These are phyloP conservation scores for Monarcha castaneiventris DNA, from an alignment of 2,113 vertebrate species.

Conservation along the genomic window DNA sequence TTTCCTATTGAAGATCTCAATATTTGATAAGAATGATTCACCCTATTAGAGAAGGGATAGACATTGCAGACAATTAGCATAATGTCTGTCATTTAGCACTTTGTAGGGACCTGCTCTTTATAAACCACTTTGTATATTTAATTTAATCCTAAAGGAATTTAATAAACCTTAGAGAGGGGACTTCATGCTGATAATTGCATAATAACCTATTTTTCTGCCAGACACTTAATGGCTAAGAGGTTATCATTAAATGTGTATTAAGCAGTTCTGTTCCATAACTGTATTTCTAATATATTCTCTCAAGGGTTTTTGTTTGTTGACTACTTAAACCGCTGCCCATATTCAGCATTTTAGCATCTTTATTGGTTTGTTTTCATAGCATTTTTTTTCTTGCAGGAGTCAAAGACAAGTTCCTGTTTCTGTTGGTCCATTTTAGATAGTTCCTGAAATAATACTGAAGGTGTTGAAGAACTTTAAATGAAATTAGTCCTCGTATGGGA, in stretches of 20 bases:
- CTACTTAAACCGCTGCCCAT: not conserved
- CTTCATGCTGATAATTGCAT: conserved; percentile 49
- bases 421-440: not conserved
- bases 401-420: not conserved
- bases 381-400: not conserved
- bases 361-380: not conserved
- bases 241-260: conserved; percentile 44
- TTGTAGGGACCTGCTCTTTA: conserved; percentile 19
- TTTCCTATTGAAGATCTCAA: not conserved
- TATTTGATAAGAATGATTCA: not conserved
- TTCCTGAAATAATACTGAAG: not conserved
- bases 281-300: not conserved
- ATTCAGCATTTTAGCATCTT: not conserved
- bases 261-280: conserved; percentile 9
- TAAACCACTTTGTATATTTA: conserved; percentile 44
- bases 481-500: not conserved
- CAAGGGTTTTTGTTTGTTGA: not conserved
- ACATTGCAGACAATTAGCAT: not conserved
- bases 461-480: not conserved
- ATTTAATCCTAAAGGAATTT: conserved; percentile 60
- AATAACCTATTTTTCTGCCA: conserved; percentile 5
- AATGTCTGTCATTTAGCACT: not conserved
- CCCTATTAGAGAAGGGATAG: not conserved
- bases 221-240: conserved; percentile 1
- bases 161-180: conserved; percentile 40